A percentile compares a stretch with the other conserved stretches of the same genome.
These are phyloP conservation scores for Agrochola litura DNA, from an alignment of 2,888 invertebrate genomes.

Conservation along the genomic window DNA sequence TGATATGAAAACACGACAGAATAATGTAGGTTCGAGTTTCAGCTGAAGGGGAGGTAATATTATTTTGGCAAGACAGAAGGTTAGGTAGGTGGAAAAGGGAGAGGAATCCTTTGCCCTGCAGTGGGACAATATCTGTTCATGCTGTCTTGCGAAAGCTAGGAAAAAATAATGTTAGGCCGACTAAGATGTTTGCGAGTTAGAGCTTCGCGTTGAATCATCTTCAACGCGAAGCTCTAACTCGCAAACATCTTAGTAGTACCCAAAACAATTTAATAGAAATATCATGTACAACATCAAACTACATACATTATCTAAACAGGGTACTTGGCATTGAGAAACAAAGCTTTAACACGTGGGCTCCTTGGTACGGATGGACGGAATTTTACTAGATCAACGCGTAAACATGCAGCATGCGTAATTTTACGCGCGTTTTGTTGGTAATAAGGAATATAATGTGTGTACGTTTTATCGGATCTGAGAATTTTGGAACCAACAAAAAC, in stretches of 20 bases:
- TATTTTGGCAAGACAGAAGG: not conserved
- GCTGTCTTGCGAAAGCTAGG: too few relatives aligned
- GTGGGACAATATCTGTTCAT: too few relatives aligned
- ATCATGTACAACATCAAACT: constrained; percentile 1
- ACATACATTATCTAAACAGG: constrained; percentile 20
- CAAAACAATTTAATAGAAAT: constrained; percentile 7
- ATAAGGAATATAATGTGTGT: constrained; percentile 15
- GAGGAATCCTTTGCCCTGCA: too few relatives aligned
- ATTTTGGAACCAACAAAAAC: constrained; percentile 1
- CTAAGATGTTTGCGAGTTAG: too few relatives aligned
- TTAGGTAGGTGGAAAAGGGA: too few relatives aligned
- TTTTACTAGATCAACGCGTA: constrained; percentile 49
- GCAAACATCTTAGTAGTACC: not conserved
- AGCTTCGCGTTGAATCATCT: too few relatives aligned
- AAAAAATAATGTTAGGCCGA: too few relatives aligned
- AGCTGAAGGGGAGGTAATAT: not conserved
- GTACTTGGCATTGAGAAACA: constrained; percentile 46
- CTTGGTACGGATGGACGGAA: constrained; percentile 42
- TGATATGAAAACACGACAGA: constrained; percentile 24
- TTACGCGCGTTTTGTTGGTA: constrained; percentile 22
- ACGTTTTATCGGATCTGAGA: not conserved
- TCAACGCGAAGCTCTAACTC: not conserved
- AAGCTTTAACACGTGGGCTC: constrained; percentile 33
- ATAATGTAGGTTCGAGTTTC: constrained; percentile 9
- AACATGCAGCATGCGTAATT: constrained; percentile 33